Evolutionary conservation across 2,797 vertebrate genomes (phyloP).

Genomic region (Hozukius guyotensis): DNA sequence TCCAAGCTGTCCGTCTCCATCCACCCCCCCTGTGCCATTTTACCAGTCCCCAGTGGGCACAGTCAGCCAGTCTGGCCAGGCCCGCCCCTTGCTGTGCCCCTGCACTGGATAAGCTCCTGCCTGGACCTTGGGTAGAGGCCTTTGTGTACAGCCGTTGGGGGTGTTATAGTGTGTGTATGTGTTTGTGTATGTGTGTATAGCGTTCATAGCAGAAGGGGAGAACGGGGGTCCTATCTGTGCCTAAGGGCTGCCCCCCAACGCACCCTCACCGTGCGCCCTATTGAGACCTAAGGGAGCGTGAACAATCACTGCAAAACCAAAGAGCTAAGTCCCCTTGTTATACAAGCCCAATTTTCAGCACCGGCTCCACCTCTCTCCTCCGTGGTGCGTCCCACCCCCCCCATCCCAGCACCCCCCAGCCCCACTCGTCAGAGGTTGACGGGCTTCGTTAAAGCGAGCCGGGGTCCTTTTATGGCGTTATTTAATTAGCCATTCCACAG

Average conservation of each 20-base stretch:
- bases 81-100: slow-evolving; percentile 74
- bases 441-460: slow-evolving; percentile 82
- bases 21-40: slow-evolving; percentile 71
- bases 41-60: slow-evolving; percentile 78
- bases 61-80: slow-evolving; percentile 80
- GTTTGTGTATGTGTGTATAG: slow-evolving; percentile 64
- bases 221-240: slow-evolving; percentile 76
- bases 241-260: slow-evolving; percentile 73
- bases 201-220: slow-evolving; percentile 66
- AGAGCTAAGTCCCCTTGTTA: slow-evolving; percentile 85
- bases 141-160: slow-evolving; percentile 71
- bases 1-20: slow-evolving; percentile 64
- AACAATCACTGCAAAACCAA: slow-evolving; percentile 84
- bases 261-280: slow-evolving; percentile 81
- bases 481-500: slow-evolving; percentile 84
- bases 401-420: slow-evolving; percentile 41
- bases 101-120: slow-evolving; percentile 74
- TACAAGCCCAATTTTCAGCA: slow-evolving; percentile 84
- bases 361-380: slow-evolving; percentile 69
- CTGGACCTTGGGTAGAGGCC: slow-evolving; percentile 72
- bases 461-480: slow-evolving; percentile 77
- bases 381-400: slow-evolving; percentile 49
- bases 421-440: slow-evolving; percentile 70
- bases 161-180: slow-evolving; percentile 63
- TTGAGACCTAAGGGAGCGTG: slow-evolving; percentile 85